Conservation (phyloP, 2,888 invertebrate genomes). For the Brenthis ino region DNA sequence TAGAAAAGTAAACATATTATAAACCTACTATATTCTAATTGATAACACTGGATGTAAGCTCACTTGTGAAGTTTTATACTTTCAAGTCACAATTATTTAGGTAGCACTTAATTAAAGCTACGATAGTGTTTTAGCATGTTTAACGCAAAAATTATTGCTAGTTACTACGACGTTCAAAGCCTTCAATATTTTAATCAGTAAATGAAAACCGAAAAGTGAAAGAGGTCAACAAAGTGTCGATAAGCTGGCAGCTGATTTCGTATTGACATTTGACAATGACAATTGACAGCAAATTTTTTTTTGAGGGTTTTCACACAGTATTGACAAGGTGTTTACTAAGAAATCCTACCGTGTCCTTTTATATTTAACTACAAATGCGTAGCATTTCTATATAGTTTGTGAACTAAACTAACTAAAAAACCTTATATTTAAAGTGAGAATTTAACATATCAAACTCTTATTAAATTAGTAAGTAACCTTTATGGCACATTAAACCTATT, state of each 20-base stretch:
- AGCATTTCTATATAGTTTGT: too few relatives aligned
- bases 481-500: too few relatives aligned
- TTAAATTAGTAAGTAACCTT: too few relatives aligned
- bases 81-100: neutral
- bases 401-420: too few relatives aligned
- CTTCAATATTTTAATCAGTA: neutral
- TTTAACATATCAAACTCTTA: too few relatives aligned
- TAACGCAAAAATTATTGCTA: neutral
- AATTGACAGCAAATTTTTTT: neutral
- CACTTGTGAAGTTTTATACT: neutral
- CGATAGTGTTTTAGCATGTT: neutral
- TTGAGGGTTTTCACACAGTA: too few relatives aligned
- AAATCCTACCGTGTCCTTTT: too few relatives aligned
- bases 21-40: constrained; percentile 9
- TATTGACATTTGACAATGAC: neutral
- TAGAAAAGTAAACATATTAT: constrained; percentile 41
- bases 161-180: neutral
- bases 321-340: too few relatives aligned
- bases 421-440: too few relatives aligned
- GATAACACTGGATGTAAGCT: neutral
- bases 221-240: neutral
- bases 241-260: neutral
- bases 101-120: neutral
- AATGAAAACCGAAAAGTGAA: constrained; percentile 8
- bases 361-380: too few relatives aligned